Evolutionary conservation across 2,113 vertebrate species (phyloP), one percentile per base, ranked within the genome.

Genomic region (Apaloderma vittatum): DNA sequence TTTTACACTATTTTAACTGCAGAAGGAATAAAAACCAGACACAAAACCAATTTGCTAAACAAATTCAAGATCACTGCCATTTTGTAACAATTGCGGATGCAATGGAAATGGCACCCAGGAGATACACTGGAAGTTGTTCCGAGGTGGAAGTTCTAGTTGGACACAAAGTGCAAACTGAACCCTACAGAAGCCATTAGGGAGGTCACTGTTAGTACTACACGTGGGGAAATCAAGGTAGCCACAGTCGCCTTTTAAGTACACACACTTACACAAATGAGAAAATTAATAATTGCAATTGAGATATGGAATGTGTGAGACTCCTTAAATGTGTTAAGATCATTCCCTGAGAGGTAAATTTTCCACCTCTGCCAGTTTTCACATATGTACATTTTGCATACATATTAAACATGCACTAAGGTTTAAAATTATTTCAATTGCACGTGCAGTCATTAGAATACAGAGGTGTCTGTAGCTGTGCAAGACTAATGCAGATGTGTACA

Each of bases 381-480:
- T 91, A 89, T 94, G 96, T 96, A 95, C 95, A 96, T 70, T 90
- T 94, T 96, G 94, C 93, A 97, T 95, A 95, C 96, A 57, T 91
- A 96, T 58, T 95, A 88, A 96, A 96, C 97, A 97, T 96, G 96
- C 95, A 97, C 84, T 94, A 94, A 74, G 86, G 57, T 97, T 96
- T 89, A 94, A 89, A 94, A 91, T 57, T n/a, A 82, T 54, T 96
- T 79, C 48, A 91, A 96, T 94, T 94, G 93, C 96, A 95, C 91
- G 91, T 96, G 94, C 94, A 92, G 81, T 78, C 80, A 68, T 91
- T 75, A 94, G 94, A 90, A 91, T 93, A 96, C 92, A 94, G 96
- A 97, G 93, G 95, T 94, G 97, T 94, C 83, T 94, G 92, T 88
- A 94, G 92, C 97, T 97, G 95, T 95, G 96, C 95, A 97, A 95